These are phyloP conservation scores for Nixonia krombeini DNA, from an alignment of 1,140 invertebrate genomes.

Conservation along the genomic window DNA sequence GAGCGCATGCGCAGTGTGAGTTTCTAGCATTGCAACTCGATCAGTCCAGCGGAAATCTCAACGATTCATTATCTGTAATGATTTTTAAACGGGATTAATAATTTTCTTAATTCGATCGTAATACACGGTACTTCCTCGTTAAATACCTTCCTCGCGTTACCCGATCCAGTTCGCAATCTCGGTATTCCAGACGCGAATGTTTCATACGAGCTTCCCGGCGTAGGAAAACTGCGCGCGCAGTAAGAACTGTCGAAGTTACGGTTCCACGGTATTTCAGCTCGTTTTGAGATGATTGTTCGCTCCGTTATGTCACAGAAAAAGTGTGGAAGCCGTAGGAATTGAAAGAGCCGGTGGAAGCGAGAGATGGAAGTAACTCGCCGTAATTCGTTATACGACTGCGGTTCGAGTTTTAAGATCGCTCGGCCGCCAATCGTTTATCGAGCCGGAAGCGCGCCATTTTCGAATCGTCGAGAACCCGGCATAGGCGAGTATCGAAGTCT, in stretches of 20 bases:
- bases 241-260: slow-evolving; percentile 30
- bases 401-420: slow-evolving; percentile 14
- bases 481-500: too few species aligned
- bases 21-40: too few species aligned
- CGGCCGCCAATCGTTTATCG: neutral
- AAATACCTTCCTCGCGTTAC: too few species aligned
- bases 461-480: too few species aligned
- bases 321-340: slow-evolving; percentile 33
- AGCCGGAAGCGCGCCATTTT: neutral
- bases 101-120: too few species aligned
- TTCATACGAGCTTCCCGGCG: slow-evolving; percentile 13
- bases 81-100: too few species aligned
- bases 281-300: slow-evolving; percentile 31
- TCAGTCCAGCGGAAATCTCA: too few species aligned
- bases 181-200: slow-evolving; percentile 12
- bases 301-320: slow-evolving; percentile 45
- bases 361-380: slow-evolving; percentile 26
- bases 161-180: too few species aligned
- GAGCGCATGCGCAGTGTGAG: too few species aligned
- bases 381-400: slow-evolving; percentile 31
- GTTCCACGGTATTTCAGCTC: slow-evolving; percentile 25
- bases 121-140: too few species aligned
- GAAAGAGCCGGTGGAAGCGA: slow-evolving; percentile 37
- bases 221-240: slow-evolving; percentile 14
- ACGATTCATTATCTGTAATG: too few species aligned